Base-by-base conservation (phyloP, 1,140 invertebrate species). In the Scaptomyza graminum region DNA sequence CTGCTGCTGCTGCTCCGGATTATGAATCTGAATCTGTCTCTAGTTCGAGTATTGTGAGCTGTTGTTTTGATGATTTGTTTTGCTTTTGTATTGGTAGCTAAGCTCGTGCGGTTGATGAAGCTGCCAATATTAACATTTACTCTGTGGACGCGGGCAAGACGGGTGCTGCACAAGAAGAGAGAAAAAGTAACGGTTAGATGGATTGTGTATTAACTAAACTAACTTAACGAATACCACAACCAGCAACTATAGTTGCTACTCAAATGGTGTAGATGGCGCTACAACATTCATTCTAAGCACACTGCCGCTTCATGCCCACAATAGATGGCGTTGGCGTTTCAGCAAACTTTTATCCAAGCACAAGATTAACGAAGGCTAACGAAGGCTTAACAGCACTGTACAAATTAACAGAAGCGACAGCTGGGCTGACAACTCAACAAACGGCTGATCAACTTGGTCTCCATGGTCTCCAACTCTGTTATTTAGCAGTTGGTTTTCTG, bases 91-190 rank as follows among this genome's bases (percentile, higher is more conserved):
- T 55, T 50, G 37, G 34, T 47, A 41, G 63, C 55, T 61, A 43
- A 16, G 61, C 65, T 62, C 8, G 65, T 52, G 28, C 56, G 73
- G 69, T 79, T 72, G 22, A 79, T 52, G 51, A 64, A 61, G 39
- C 69, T 66, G 81, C 64, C 77, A 83, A 83, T 79, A 68, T 66
- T 73, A 9, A 64, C 60, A 81, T 76, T 83, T 44, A 49, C 59
- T 71, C 71, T 34, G 46, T 80, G 67, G 55, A 59, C 62, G 70
- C 60, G 61, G 68, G 61, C 73, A 76, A 70, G 61, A 77, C 71
- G 75, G 67, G 68, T 71, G 70, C 82, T 87, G 75, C 11, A 22
- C 0, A 62, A 69, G 6, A 11, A 25, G 25, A 37, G 28, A 34
- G 15, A 16, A n/a, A 49, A 5, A 34, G 2, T 8, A 43, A 46